Percentiles rank a stretch among this genome's conserved stretches.
Evolutionary conservation across 1,140 invertebrate genomes (phyloP).

Genomic region (Trachymyrmex cornetzi): DNA sequence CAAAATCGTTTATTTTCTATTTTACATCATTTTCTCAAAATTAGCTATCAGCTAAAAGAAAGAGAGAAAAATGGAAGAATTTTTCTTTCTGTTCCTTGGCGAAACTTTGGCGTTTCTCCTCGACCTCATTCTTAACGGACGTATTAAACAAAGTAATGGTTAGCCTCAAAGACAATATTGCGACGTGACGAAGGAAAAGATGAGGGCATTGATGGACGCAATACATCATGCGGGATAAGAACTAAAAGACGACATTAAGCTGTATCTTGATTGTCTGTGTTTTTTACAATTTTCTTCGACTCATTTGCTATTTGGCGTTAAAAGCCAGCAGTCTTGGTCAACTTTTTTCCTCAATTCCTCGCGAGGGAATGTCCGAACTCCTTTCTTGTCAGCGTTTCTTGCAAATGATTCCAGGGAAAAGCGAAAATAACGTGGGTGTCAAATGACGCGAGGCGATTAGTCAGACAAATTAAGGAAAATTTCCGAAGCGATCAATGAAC

Average conservation of each 20-base stretch:
- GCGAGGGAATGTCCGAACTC: neutral
- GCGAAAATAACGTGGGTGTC: neutral
- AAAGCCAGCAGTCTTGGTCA: slow-evolving; percentile 2
- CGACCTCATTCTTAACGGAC: neutral
- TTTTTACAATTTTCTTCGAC: neutral
- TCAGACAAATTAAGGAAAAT: neutral
- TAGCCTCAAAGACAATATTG: neutral
- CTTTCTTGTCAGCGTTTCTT: neutral
- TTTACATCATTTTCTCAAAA: neutral
- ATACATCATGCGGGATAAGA: neutral
- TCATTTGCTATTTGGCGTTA: neutral
- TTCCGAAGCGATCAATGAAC: neutral
- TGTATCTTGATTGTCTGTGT: neutral
- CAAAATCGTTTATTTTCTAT: neutral
- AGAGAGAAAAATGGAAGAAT: neutral
- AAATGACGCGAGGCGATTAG: neutral
- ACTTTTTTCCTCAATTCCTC: neutral
- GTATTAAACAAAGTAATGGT: neutral
- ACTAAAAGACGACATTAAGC: neutral
- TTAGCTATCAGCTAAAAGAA: neutral
- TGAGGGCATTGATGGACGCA: neutral
- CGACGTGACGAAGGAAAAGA: too few species aligned
- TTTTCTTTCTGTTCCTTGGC: neutral
- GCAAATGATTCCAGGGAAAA: neutral
- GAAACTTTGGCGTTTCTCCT: neutral